Percentiles rank a stretch among this genome's conserved stretches.
These are phyloP conservation scores for Sesia bembeciformis DNA, from an alignment of 2,888 invertebrate genomes.

Conservation along the genomic window DNA sequence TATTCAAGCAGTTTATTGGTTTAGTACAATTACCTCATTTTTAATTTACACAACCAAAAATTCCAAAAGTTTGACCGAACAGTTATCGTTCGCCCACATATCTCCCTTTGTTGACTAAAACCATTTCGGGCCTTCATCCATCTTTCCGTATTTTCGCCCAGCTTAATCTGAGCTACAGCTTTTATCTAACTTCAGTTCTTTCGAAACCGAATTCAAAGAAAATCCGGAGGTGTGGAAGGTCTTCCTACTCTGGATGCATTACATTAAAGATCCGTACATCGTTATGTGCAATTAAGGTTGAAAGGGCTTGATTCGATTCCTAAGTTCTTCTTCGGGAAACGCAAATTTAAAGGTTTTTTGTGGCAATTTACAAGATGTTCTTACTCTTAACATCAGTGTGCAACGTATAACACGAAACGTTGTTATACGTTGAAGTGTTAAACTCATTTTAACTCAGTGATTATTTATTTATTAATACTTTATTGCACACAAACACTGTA, in stretches of 20 bases:
- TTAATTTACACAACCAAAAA: too few species aligned
- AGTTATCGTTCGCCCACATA: constrained; percentile 2
- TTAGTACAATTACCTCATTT: too few species aligned
- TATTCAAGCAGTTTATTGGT: too few species aligned
- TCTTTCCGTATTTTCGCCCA: neutral
- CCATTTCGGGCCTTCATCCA: constrained; percentile 1
- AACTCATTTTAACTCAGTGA: too few species aligned
- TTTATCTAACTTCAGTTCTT: neutral
- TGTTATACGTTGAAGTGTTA: too few species aligned
- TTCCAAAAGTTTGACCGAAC: neutral
- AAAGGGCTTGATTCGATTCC: neutral
- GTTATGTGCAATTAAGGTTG: neutral
- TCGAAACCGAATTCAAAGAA: neutral
- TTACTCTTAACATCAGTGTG: too few species aligned
- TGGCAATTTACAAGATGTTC: too few species aligned
- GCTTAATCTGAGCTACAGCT: neutral
- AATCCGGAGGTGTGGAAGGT: neutral
- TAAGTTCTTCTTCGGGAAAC: neutral
- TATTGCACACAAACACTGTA: too few species aligned
- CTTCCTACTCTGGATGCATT: neutral
- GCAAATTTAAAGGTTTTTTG: too few species aligned
- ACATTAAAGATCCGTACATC: neutral
- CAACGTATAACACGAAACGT: too few species aligned
- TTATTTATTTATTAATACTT: too few species aligned
- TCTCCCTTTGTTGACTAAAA: constrained; percentile 2